Evolutionary conservation across 2,888 invertebrate genomes (phyloP).

Genomic region (Therioaphis trifolii): DNA sequence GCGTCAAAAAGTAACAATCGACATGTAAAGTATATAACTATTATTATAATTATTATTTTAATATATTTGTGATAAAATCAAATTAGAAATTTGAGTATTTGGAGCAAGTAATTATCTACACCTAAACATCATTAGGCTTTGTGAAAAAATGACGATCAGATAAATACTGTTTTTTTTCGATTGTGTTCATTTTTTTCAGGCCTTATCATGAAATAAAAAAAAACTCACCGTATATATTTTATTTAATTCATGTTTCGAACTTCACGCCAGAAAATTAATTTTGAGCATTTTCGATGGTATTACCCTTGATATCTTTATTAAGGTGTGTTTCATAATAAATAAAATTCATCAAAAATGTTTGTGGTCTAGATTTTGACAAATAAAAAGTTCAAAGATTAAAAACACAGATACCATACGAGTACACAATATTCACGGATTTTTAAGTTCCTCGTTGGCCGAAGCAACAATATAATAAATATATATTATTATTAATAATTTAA

Average conservation of each 20-base stretch:
- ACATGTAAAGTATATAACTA: no score
- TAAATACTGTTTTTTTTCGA: background rate
- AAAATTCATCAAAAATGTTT: slow-evolving; percentile 26
- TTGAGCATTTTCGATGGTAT: background rate
- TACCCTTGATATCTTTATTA: background rate
- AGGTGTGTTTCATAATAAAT: slow-evolving; percentile 19
- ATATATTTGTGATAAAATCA: no score
- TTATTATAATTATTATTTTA: no score
- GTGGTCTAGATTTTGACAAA: background rate
- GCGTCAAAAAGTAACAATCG: no score
- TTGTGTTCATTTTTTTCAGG: no score
- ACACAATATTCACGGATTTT: no score
- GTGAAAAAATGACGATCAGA: background rate
- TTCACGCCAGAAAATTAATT: background rate
- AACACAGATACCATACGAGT: background rate
- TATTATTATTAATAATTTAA: no score
- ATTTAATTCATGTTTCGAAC: background rate
- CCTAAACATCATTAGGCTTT: background rate
- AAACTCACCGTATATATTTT: background rate
- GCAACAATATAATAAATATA: no score
- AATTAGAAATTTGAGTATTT: no score
- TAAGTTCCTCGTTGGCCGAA: no score
- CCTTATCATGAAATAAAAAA: no score
- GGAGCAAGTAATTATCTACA: no score
- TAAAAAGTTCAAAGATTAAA: background rate